These are phyloP conservation scores for Jordanella pulchra DNA, from an alignment of 2,797 vertebrate genomes.

Conservation along the genomic window DNA sequence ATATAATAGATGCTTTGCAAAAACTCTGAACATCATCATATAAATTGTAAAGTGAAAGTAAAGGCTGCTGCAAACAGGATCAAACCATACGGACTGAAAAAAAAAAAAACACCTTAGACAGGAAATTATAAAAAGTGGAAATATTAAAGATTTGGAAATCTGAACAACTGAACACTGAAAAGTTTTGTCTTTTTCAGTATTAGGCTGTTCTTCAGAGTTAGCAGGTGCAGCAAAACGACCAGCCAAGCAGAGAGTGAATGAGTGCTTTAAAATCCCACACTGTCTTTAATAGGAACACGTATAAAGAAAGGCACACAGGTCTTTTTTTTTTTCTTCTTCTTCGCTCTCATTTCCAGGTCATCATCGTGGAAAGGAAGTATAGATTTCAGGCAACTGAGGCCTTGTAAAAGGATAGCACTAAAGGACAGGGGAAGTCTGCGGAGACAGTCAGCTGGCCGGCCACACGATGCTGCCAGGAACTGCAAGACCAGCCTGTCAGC, in stretches of 20 bases:
- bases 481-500: conserved; percentile 69
- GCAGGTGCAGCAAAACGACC: conserved; percentile 38
- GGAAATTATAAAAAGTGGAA: conserved; percentile 1
- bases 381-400: conserved; percentile 65
- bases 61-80: conserved; percentile 22
- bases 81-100: conserved; percentile 19
- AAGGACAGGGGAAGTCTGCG: conserved; percentile 62
- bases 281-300: conserved; percentile 60
- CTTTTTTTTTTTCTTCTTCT: conserved; percentile 2
- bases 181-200: conserved; percentile 13
- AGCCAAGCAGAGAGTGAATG: conserved; percentile 22
- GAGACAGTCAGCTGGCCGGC: conserved; percentile 57
- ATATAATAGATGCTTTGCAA: conserved; percentile 32
- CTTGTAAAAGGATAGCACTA: conserved; percentile 73
- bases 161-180: conserved; percentile 34
- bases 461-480: conserved; percentile 66
- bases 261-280: conserved; percentile 37
- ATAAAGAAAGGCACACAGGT: conserved; percentile 33
- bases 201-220: conserved; percentile 45
- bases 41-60: conserved; percentile 14
- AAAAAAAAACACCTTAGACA: conserved; percentile 14
- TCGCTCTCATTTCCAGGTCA: conserved; percentile 58
- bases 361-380: conserved; percentile 63
- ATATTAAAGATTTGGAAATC: conserved; percentile 18
- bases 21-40: conserved; percentile 26